Evolutionary conservation across 2,888 invertebrate genomes (phyloP), one percentile per base, ranked within the genome.

Genomic region (Aleiodes leptofemur): DNA sequence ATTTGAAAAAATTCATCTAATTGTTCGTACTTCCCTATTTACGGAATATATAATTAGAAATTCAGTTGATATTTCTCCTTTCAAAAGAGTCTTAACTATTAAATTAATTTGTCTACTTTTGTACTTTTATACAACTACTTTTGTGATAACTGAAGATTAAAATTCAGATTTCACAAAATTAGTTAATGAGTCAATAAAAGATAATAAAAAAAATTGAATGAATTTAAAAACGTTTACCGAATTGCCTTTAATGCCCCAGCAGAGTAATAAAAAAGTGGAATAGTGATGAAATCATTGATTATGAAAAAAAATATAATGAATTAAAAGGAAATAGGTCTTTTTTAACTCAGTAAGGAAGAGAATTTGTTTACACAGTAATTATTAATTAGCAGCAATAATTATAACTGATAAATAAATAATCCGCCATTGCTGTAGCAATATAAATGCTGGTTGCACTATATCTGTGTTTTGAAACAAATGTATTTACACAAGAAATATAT

Each of bases 61-160:
- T 43, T 43, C 9, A 43, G 43, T 43, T 43, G 9, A 43, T 43
- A 43, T 43, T 43, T 43, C 43, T 43, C 7, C 43, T 9, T 38
- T 5, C 0, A 38, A 43, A 43, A 43, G 7, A 34, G 4, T 34
- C 34, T 34, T 3, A 34, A 34, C 34, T 34, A 34, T 34, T 3
- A 34, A 3, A 43, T 43, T 43, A 9, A 43, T 43, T 43, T 11
- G 11, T 43, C 43, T 43, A 43, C 43, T 43, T 43, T 74, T 74
- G 74, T 74, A 74, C 74, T 74, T 74, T 70, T 74, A 74, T 74
- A 64, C 55, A 55, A 69, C 61, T 61, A 74, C 50, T 57, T 74
- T 74, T 74, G 70, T 74, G 70, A 74, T 50, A 31, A 14, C 34
- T 70, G 61, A 66, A 14, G 1, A 7, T 56, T 29, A 6, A 14